Evolutionary conservation across 2,113 vertebrate genomes (phyloP).

Genomic region (Lampris incognitus): DNA sequence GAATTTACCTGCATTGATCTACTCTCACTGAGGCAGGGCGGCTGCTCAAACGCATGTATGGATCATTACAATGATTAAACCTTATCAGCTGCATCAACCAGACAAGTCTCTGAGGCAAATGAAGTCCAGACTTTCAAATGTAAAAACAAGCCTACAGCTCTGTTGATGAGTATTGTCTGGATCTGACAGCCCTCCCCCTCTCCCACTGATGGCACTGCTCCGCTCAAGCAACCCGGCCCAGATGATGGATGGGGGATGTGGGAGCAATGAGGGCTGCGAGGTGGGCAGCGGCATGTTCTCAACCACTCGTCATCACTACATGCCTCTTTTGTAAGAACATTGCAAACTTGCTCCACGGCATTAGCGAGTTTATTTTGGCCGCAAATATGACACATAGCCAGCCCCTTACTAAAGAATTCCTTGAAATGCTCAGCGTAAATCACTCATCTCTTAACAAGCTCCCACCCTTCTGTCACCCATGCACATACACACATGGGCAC

Average conservation of each 20-base stretch:
- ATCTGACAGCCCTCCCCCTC: slow-evolving; percentile 44
- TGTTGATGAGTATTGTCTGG: slow-evolving; percentile 24
- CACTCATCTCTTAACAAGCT: slow-evolving; percentile 66
- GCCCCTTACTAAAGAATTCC: slow-evolving; percentile 76
- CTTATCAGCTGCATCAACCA: slow-evolving; percentile 7
- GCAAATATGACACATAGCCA: slow-evolving; percentile 56
- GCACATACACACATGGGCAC: slow-evolving; percentile 24
- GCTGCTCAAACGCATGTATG: slow-evolving; percentile 36
- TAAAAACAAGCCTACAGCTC: slow-evolving; percentile 26
- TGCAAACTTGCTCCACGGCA: slow-evolving; percentile 61
- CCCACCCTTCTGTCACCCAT: slow-evolving; percentile 1
- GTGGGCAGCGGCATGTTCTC: slow-evolving; percentile 39
- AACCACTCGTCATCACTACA: slow-evolving; percentile 50
- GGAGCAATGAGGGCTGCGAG: slow-evolving; percentile 33
- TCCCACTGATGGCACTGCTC: slow-evolving; percentile 35
- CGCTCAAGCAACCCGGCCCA: slow-evolving; percentile 24
- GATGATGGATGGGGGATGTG: slow-evolving; percentile 48
- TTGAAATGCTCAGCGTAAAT: slow-evolving; percentile 56
- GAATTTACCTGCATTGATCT: slow-evolving; percentile 50
- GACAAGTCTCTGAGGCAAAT: slow-evolving; percentile 1
- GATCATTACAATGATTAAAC: slow-evolving; percentile 45
- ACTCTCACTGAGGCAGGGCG: slow-evolving; percentile 17
- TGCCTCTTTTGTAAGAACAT: slow-evolving; percentile 57
- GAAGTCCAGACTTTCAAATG: neutral
- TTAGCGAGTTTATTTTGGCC: slow-evolving; percentile 74